Evolutionary conservation across 2,888 invertebrate species (phyloP), one percentile per base, ranked within the genome.

Genomic region (Xylophagus ater): DNA sequence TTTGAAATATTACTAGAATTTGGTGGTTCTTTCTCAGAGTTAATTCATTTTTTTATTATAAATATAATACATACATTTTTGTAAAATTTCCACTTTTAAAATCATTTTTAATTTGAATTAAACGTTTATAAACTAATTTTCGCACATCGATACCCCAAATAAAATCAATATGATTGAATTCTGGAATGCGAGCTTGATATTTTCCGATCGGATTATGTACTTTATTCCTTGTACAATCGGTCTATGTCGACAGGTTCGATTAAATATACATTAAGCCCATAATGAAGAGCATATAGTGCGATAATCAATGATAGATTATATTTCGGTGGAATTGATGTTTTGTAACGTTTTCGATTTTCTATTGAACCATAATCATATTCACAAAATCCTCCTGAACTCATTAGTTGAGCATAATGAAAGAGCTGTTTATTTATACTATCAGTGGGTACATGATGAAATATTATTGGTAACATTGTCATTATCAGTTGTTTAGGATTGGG

Each of bases 371-470:
- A 67, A 53, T 77, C 71, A 42, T 57, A 76, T 49, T 67, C 67
- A 37, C 68, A 58, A 49, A 65, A 65, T 1, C 53, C 50, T 31
- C 48, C 50, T 1, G 57, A 56, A 8, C 44, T 45, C 0, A 59
- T 43, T 4, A 62, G 53, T 52, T 77, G 76, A 1, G 62, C 53
- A 49, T 65, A 77, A 51, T 78, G 76, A 1, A 60, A 40, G 0
- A 71, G 29, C 47, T 74, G 73, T 43, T 63, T 66, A 1, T 59
- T 56, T 6, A 69, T 68, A 2, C 67, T 59, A 3, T 75, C 75
- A 2, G 72, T 71, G 1, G 81, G 80, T n/a, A 68, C 46, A 39
- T 79, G 78, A 0, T 70, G 70, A 3, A 74, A 49, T 18, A 80
- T 66, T 0, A 74, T 66, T 0, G 78, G 74, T 25, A 77, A 43